Conservation (phyloP, 2,888 invertebrate species). For the Margaritifera margaritifera region DNA sequence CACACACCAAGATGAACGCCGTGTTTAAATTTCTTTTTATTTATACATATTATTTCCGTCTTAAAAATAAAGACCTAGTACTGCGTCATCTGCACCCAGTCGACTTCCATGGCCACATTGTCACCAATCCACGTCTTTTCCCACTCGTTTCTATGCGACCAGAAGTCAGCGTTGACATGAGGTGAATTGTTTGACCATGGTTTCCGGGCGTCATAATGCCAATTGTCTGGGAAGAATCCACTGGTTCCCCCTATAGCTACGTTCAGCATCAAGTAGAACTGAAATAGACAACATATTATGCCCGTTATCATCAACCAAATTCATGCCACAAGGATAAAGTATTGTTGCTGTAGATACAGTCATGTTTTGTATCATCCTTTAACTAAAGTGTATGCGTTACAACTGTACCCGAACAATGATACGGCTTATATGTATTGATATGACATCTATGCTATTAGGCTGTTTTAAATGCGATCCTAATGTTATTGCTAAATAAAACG, state of each 20-base stretch:
- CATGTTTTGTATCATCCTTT: too few relatives aligned
- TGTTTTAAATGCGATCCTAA: too few relatives aligned
- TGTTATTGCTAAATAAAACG: too few relatives aligned
- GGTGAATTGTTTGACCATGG: slow-evolving; percentile 83
- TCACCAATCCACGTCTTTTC: slow-evolving; percentile 79
- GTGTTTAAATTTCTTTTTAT: too few relatives aligned
- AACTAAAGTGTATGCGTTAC: too few relatives aligned
- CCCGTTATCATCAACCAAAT: background rate
- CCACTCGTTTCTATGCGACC: slow-evolving; percentile 78
- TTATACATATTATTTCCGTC: background rate
- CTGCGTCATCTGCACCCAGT: slow-evolving; percentile 78
- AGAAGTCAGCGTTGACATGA: slow-evolving; percentile 78
- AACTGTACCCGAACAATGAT: background rate
- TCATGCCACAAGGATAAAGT: too few relatives aligned
- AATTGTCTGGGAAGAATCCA: slow-evolving; percentile 70
- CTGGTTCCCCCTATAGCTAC: slow-evolving; percentile 54
- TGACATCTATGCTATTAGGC: too few relatives aligned
- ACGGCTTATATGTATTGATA: background rate
- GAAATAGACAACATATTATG: slow-evolving; percentile 45
- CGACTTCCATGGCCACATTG: slow-evolving; percentile 77
- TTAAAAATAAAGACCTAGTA: slow-evolving; percentile 10
- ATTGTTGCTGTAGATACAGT: too few relatives aligned
- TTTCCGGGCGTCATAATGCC: slow-evolving; percentile 73
- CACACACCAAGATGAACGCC: too few relatives aligned
- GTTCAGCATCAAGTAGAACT: slow-evolving; percentile 71